Percentiles rank a stretch among this genome's conserved stretches.
Evolutionary conservation across 2,888 invertebrate species (phyloP).

Genomic region (Anthophora plumipes): DNA sequence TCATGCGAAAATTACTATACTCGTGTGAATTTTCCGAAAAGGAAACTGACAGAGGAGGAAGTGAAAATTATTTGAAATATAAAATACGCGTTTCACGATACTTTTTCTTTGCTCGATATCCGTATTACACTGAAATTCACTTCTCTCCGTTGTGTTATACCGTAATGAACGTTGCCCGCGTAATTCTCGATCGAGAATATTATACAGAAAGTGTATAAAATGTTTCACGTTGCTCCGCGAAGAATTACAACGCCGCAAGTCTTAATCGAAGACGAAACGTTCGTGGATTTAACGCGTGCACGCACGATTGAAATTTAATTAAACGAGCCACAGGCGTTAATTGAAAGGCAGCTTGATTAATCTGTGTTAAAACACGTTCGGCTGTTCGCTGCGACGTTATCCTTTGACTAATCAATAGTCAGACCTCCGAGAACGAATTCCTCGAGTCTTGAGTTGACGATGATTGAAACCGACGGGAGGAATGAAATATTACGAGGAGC

Average conservation of each 20-base stretch:
- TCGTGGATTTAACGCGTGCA: slow-evolving; percentile 18
- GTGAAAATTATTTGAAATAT: too few relatives aligned
- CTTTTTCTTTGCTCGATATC: too few relatives aligned
- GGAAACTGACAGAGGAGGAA: too few relatives aligned
- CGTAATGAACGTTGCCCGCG: too few relatives aligned
- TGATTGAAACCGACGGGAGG: neutral
- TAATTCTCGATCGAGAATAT: too few relatives aligned
- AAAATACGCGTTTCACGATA: too few relatives aligned
- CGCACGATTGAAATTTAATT: slow-evolving; percentile 75
- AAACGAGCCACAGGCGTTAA: slow-evolving; percentile 67
- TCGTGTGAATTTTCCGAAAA: too few relatives aligned
- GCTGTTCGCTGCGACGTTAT: neutral
- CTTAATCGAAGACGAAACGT: neutral
- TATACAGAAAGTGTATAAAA: too few relatives aligned
- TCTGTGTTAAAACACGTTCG: slow-evolving; percentile 69
- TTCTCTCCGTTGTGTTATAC: too few relatives aligned
- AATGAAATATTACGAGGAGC: neutral
- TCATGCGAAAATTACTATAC: neutral
- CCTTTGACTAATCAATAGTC: slow-evolving; percentile 33
- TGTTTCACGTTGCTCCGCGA: too few relatives aligned
- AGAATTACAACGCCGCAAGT: neutral
- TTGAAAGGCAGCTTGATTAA: slow-evolving; percentile 73
- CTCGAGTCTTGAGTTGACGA: neutral
- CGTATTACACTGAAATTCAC: too few relatives aligned
- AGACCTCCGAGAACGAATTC: neutral